These are phyloP conservation scores for Lamprotornis superbus DNA, from an alignment of 2,113 vertebrate genomes.

Conservation along the genomic window DNA sequence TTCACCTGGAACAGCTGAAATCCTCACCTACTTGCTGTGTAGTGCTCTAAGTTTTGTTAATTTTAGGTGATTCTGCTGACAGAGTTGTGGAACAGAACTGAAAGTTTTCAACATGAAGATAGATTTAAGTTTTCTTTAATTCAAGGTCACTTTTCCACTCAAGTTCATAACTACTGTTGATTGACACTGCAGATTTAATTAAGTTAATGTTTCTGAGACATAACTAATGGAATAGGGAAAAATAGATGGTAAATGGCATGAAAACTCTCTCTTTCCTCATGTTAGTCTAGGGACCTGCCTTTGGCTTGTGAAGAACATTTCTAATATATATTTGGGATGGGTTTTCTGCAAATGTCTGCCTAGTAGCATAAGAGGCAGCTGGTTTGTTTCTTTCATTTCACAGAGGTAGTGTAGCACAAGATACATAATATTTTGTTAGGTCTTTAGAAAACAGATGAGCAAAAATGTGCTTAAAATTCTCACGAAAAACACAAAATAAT, in stretches of 20 bases:
- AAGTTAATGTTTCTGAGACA: not conserved
- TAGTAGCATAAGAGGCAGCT: not conserved
- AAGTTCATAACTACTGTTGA: not conserved
- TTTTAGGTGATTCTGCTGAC: not conserved
- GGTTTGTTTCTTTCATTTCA: not conserved
- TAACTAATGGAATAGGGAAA: not conserved
- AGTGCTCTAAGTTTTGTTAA: not conserved
- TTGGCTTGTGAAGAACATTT: not conserved
- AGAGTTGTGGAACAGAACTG: not conserved
- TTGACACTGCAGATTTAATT: not conserved
- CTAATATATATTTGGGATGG: not conserved
- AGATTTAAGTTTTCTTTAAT: not conserved
- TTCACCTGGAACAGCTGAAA: not conserved
- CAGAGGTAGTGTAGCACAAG: not conserved
- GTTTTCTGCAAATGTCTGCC: not conserved
- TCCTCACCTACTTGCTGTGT: rapidly evolving
- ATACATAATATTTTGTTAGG: not conserved
- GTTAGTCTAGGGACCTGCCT: not conserved
- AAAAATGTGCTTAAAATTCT: not conserved
- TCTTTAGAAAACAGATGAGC: not conserved
- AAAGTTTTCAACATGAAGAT: not conserved
- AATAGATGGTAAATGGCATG: not conserved
- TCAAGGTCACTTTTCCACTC: not conserved
- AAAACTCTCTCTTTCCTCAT: not conserved
- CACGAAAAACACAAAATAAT: not conserved